These are phyloP conservation scores for Molossus molossus DNA, from an alignment of 2,797 vertebrate species.

Conservation along the genomic window DNA sequence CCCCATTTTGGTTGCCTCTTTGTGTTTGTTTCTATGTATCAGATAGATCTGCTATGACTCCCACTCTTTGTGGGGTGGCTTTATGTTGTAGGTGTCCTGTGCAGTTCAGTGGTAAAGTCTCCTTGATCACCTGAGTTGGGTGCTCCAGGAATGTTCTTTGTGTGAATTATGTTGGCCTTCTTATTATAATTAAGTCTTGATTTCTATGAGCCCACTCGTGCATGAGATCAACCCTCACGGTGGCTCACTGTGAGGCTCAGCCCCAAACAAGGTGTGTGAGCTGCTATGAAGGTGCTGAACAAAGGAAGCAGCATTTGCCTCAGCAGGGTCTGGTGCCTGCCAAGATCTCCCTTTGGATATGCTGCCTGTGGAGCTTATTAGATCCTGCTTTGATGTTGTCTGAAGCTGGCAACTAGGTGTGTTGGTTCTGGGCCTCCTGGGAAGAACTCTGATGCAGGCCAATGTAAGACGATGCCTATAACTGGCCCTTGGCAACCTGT, in stretches of 20 bases:
- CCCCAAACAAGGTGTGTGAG: no score
- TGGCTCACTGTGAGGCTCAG: background rate
- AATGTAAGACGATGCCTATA: background rate
- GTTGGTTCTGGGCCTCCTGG: background rate
- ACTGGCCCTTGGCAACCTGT: background rate
- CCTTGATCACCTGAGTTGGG: background rate
- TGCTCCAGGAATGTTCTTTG: background rate
- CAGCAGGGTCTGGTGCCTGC: no score
- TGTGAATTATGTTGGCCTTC: background rate
- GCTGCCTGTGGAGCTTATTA: no score
- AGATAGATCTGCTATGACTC: background rate
- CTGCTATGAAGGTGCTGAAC: background rate
- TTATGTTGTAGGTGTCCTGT: background rate
- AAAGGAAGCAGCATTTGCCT: background rate
- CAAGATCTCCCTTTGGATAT: no score
- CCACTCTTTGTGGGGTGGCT: background rate
- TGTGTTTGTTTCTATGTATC: background rate
- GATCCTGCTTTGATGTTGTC: no score
- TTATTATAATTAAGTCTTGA: background rate
- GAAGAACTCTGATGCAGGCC: background rate
- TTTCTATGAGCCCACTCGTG: background rate
- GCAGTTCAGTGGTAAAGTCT: background rate
- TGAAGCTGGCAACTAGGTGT: background rate
- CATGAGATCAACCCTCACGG: background rate
- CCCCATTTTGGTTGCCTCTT: no score